Base-by-base conservation (phyloP, 2,888 invertebrate species). In the Ligdia adustata region DNA sequence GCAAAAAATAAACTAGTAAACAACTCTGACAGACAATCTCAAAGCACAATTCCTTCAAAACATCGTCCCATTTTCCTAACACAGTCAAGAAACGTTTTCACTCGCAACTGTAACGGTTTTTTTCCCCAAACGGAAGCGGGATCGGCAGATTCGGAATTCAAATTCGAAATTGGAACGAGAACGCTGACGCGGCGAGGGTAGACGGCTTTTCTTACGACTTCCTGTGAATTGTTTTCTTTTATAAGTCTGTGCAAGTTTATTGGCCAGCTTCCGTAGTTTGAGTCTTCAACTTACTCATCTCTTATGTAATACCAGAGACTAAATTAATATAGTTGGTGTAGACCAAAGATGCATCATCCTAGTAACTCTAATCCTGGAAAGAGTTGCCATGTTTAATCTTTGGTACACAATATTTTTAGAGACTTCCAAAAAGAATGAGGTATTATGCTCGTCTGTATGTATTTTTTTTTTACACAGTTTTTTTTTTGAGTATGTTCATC, bases 91-190 rank as follows among this genome's bases (percentile, higher is more conserved):
- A 41, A 6, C 20, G 14, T 37, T 26, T 40, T 33, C 46, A 27
- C 46, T 7, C 37, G n/a, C 48, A 32, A 48, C 35, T 28, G 47
- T 55, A 52, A 59, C 55, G 47, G 50, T 56, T 53, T 52, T 52
- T 60, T n/a, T 55, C 45, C 41, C 41, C 35, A 28, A 32, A 34
- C 52, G 52, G 53, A 52, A 50, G 61, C 58, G 27, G 57, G 46
- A 61, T 62, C 64, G 64, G 67, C 64, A 41, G 62, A 60, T 60
- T 65, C 64, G 60, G 69, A 72, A 74, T 78, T 76, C 76, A 75
- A 78, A 78, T 76, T 75, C 69, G 67, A 66, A 72, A 73, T 73
- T 73, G 72, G 69, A 71, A 70, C 65, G 64, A 62, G 66, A 64
- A 60, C 60, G 68, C 68, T 64, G 67, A 69, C 60, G 53, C 46